phyloP scores from a whole-genome alignment of 2,888 invertebrate genomes.

The Troides oblongomaculatus region DNA sequence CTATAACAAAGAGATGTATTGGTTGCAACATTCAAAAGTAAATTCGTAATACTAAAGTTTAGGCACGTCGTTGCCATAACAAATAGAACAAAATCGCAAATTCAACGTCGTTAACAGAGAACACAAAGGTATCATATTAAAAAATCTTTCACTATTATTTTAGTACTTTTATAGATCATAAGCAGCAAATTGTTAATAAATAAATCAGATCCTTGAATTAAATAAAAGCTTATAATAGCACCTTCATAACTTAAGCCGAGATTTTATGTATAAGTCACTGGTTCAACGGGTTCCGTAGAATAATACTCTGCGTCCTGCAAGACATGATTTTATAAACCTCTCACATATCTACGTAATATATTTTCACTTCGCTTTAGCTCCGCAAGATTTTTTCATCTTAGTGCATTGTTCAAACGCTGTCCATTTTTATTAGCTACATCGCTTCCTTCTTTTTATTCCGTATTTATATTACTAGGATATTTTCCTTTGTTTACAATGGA shows the following conservation, averaged over 20 bases:
- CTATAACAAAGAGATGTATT: slow-evolving; percentile 49
- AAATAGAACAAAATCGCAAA: slow-evolving; percentile 9
- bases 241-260: slow-evolving; percentile 44
- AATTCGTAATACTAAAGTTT: slow-evolving; percentile 50
- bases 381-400: background rate
- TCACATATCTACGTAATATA: slow-evolving; percentile 15
- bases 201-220: slow-evolving; percentile 42
- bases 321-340: slow-evolving; percentile 32
- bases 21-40: slow-evolving; percentile 50
- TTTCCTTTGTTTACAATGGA: too few species aligned
- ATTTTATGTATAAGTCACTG: slow-evolving; percentile 40
- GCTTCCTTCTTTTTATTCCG: background rate
- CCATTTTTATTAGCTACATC: background rate
- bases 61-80: slow-evolving; percentile 44
- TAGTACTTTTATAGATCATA: background rate
- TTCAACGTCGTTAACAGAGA: background rate
- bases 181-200: slow-evolving; percentile 22
- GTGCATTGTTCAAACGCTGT: background rate
- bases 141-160: too few species aligned
- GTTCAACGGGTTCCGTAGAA: slow-evolving; percentile 53
- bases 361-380: slow-evolving; percentile 9
- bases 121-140: too few species aligned
- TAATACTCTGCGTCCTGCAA: slow-evolving; percentile 42
- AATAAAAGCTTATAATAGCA: slow-evolving; percentile 51
- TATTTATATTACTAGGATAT: background rate